These are phyloP conservation scores for Etheostoma nigrum DNA, from an alignment of 2,797 vertebrate species.

Conservation along the genomic window DNA sequence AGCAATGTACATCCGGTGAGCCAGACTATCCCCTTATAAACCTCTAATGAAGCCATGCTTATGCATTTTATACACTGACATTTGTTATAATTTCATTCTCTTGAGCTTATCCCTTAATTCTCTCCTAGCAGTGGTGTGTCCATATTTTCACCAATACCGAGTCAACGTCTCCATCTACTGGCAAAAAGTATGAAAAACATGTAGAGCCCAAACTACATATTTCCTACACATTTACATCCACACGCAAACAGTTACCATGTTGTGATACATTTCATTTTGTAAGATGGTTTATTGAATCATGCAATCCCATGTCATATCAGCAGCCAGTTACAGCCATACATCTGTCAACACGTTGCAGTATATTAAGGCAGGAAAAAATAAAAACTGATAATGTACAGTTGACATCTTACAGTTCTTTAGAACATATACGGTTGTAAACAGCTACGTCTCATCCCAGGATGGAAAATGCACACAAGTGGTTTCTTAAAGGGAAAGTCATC, in stretches of 20 bases:
- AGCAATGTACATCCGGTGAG: too few relatives aligned
- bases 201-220: too few relatives aligned
- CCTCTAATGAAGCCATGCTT: neutral
- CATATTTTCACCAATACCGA: constrained; percentile 29
- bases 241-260: neutral
- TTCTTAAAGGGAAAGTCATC: constrained; percentile 60
- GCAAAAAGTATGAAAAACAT: constrained; percentile 13
- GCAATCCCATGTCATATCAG: constrained; percentile 78
- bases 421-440: constrained; percentile 72
- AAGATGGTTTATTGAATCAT: constrained; percentile 83
- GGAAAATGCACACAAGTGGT: constrained; percentile 60
- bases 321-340: constrained; percentile 79
- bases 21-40: neutral
- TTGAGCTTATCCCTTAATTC: neutral
- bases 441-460: constrained; percentile 53
- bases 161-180: constrained; percentile 72
- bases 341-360: constrained; percentile 75
- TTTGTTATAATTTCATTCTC: neutral
- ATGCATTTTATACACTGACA: neutral
- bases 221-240: neutral
- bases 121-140: neutral
- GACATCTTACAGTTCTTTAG: constrained; percentile 72
- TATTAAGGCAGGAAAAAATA: constrained; percentile 78
- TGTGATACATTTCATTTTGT: constrained; percentile 35
- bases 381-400: constrained; percentile 72